Percentiles rank a stretch among this genome's conserved stretches.
Conservation (phyloP, 2,888 invertebrate species). For the Apocheima hispidaria region DNA sequence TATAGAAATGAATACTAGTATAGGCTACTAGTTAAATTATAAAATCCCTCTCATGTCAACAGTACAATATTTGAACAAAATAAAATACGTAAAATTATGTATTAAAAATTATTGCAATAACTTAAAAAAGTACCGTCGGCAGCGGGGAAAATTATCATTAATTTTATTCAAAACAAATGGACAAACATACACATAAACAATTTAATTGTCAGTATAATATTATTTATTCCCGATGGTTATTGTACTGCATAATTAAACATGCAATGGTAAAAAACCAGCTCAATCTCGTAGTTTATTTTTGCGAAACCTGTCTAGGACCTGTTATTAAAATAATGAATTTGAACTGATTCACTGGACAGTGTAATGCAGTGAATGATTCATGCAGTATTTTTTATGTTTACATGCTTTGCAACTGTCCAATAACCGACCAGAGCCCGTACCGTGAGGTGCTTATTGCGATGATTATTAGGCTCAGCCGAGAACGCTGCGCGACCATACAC, state of each 20-base stretch:
- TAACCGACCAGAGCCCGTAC: no score
- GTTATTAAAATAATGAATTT: slow-evolving; percentile 40
- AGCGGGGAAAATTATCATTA: neutral
- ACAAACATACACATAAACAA: slow-evolving; percentile 9
- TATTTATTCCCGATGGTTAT: slow-evolving; percentile 22
- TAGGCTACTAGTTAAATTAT: no score
- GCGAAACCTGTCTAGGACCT: slow-evolving; percentile 31
- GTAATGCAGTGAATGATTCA: neutral
- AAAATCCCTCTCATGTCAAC: neutral
- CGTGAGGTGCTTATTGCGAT: no score
- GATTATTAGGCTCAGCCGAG: no score
- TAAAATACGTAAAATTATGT: no score
- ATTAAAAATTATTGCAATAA: no score
- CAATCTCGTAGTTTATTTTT: slow-evolving; percentile 31
- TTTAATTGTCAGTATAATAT: slow-evolving; percentile 23
- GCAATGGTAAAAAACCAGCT: slow-evolving; percentile 31
- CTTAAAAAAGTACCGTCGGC: no score
- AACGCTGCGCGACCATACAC: no score
- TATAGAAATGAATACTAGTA: no score
- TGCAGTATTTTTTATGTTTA: neutral
- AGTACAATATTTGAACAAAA: neutral
- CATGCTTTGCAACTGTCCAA: no score
- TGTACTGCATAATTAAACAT: slow-evolving; percentile 34
- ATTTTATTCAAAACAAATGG: slow-evolving; percentile 2
- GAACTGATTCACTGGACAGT: slow-evolving; percentile 36